A percentile compares a stretch with the other conserved stretches of the same genome.
These are phyloP conservation scores for Poecilus cupreus DNA, from an alignment of 2,888 invertebrate genomes.

Conservation along the genomic window DNA sequence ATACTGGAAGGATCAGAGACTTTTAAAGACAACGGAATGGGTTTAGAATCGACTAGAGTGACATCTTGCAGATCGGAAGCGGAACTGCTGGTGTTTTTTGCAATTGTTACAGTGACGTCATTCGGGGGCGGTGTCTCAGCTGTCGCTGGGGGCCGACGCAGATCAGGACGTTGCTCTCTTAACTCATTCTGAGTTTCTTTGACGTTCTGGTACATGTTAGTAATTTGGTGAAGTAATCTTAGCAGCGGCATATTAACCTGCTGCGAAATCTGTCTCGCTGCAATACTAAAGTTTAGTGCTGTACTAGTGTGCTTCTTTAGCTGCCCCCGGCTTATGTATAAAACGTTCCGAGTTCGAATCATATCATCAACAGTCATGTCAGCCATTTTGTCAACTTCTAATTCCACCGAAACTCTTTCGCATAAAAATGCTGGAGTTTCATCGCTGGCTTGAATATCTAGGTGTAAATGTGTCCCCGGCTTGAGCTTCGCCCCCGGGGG, in stretches of 20 bases:
- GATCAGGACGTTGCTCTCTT: conserved; percentile 79
- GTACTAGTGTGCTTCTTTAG: conserved; percentile 94
- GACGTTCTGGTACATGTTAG: conserved; percentile 98
- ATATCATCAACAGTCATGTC: conserved; percentile 92
- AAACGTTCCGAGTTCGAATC: conserved; percentile 86
- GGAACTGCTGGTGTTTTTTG: conserved; percentile 64
- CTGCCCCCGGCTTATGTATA: conserved; percentile 91
- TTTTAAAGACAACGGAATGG: conserved; percentile 71
- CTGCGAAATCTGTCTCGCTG: conserved; percentile 93
- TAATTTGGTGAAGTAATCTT: conserved; percentile 94
- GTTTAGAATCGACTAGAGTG: conserved; percentile 73
- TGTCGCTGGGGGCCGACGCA: not conserved
- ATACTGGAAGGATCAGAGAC: conserved; percentile 71
- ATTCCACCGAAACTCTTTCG: conserved; percentile 91
- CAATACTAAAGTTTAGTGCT: conserved; percentile 88
- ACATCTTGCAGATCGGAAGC: conserved; percentile 80
- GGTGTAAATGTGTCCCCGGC: too few relatives aligned
- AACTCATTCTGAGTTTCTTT: conserved; percentile 95
- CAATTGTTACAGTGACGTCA: not conserved
- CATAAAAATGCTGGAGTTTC: conserved; percentile 94
- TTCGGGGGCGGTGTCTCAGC: not conserved
- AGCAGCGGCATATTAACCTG: conserved; percentile 98
- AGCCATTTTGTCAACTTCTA: conserved; percentile 92
- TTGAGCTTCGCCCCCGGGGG: too few relatives aligned
- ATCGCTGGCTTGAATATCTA: conserved; percentile 72